Percentiles rank a stretch among this genome's conserved stretches.
phyloP scores from a whole-genome alignment of 2,888 invertebrate genomes.

The Lycophotia porphyrea region DNA sequence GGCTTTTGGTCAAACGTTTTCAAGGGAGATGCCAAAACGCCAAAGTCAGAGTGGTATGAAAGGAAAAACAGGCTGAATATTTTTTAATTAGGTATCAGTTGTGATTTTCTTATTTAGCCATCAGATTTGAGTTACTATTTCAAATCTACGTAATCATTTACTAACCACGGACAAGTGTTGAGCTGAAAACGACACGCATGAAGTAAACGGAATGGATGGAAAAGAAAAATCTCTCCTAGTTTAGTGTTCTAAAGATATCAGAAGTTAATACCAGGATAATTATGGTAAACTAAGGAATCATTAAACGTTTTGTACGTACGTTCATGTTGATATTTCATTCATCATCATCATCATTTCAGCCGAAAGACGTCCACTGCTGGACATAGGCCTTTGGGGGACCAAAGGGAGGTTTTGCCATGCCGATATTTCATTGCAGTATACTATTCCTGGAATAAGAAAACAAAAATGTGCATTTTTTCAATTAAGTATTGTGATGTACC shows the following conservation, averaged over 20 bases:
- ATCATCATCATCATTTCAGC: too few species aligned
- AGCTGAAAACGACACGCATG: neutral
- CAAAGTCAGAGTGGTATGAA: neutral
- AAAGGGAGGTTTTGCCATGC: too few species aligned
- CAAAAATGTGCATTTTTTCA: too few species aligned
- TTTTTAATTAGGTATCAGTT: neutral
- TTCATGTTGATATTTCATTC: neutral
- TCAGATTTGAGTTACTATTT: neutral
- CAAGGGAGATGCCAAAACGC: neutral
- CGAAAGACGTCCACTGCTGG: too few species aligned
- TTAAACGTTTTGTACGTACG: neutral
- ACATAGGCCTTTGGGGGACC: too few species aligned
- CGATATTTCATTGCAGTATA: neutral
- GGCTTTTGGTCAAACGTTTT: neutral
- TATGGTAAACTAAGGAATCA: neutral
- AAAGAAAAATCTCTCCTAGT: neutral
- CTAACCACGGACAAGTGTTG: neutral
- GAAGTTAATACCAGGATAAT: neutral
- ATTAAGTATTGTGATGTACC: too few species aligned
- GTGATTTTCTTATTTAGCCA: too few species aligned
- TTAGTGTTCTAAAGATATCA: neutral
- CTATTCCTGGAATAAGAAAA: too few species aligned
- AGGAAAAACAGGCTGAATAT: neutral
- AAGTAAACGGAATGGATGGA: neutral
- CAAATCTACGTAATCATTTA: neutral